These are phyloP conservation scores for Hydrozoanthus gracilis DNA, from an alignment of 92 coral and sea anemone species.

Conservation along the genomic window DNA sequence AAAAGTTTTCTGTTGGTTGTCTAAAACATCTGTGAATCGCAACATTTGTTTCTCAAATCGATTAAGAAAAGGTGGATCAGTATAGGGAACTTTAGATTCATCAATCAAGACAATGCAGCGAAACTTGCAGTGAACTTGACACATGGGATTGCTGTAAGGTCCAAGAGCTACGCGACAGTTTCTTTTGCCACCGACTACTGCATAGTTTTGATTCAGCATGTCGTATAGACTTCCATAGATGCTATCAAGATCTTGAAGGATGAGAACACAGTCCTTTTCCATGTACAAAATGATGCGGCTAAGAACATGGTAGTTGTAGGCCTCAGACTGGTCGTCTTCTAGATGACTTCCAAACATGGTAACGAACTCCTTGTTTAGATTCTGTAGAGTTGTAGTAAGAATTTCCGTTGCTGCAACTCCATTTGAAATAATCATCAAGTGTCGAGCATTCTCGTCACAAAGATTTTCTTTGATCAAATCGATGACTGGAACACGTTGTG, in stretches of 20 bases:
- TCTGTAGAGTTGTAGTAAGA: slow-evolving; percentile 72
- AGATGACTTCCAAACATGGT: slow-evolving; percentile 95
- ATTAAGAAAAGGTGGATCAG: slow-evolving; percentile 97
- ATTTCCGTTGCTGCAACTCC: slow-evolving; percentile 98
- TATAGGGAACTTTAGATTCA: slow-evolving; percentile 80
- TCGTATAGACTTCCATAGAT: slow-evolving; percentile 98
- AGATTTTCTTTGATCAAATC: slow-evolving; percentile 85
- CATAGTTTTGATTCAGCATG: slow-evolving; percentile 96
- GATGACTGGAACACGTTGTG: slow-evolving; percentile 49
- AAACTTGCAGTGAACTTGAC: slow-evolving; percentile 96
- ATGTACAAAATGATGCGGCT: slow-evolving; percentile 98
- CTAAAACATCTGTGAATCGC: slow-evolving; percentile 89
- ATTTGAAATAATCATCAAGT: slow-evolving; percentile 92
- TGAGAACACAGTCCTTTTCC: slow-evolving; percentile 93
- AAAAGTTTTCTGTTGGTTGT: slow-evolving; percentile 51
- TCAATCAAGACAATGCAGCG: slow-evolving; percentile 95
- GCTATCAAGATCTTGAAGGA: slow-evolving; percentile 89
- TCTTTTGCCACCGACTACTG: slow-evolving; percentile 93
- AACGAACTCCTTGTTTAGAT: slow-evolving; percentile 88
- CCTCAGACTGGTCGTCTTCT: slow-evolving; percentile 96
- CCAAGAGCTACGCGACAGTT: slow-evolving; percentile 98
- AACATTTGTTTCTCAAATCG: slow-evolving; percentile 95
- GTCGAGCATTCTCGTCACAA: slow-evolving; percentile 82
- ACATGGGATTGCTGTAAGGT: slow-evolving; percentile 97
- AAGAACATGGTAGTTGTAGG: slow-evolving; percentile 87